Conservation (phyloP, 2,113 vertebrate genomes). For the Galemys pyrenaicus region DNA sequence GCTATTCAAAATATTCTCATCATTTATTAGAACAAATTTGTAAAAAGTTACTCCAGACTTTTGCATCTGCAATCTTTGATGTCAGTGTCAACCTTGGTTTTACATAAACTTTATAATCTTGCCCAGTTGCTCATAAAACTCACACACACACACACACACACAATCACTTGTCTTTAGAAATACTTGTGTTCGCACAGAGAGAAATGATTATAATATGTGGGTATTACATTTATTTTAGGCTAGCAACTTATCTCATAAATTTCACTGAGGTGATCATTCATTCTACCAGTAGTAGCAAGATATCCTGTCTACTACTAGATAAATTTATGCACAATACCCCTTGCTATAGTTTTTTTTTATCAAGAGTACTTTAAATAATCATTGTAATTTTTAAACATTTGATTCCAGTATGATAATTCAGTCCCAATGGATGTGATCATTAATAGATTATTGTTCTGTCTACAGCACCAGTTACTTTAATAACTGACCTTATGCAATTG, state of each 20-base stretch:
- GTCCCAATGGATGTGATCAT: not conserved
- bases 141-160: not conserved
- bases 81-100: slow-evolving; percentile 1
- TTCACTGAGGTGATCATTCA: not conserved
- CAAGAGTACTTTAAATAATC: not conserved
- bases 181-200: not conserved
- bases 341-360: not conserved
- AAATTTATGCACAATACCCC: not conserved
- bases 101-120: slow-evolving; percentile 15
- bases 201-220: not conserved
- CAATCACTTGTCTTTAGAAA: not conserved
- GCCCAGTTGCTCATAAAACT: not conserved
- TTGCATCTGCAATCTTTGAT: not conserved
- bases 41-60: not conserved
- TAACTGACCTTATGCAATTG: not conserved
- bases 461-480: not conserved
- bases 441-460: not conserved
- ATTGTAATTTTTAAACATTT: slow-evolving; percentile 30
- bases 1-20: slow-evolving; percentile 9
- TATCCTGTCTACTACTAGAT: not conserved
- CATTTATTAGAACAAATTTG: not conserved
- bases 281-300: not conserved
- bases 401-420: not conserved
- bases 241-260: not conserved
- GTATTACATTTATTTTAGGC: not conserved